These are phyloP conservation scores for Lagenorhynchus albirostris DNA, from an alignment of 2,113 vertebrate genomes.

Conservation along the genomic window DNA sequence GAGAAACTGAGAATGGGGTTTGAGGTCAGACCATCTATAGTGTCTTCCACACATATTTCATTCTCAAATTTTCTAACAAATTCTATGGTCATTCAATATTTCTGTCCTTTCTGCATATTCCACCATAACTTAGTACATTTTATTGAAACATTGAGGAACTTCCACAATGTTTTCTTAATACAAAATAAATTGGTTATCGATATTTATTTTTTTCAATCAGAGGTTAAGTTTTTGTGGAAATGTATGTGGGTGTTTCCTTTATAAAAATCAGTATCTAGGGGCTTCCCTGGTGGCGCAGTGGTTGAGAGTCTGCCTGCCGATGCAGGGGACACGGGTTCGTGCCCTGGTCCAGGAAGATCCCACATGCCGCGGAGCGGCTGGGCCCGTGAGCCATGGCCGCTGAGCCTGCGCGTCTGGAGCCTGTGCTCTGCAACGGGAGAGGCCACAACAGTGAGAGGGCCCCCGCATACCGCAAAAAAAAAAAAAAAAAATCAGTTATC, in stretches of 20 bases:
- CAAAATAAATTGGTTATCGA: neutral
- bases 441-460: too few relatives aligned
- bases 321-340: too few relatives aligned
- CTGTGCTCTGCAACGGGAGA: too few relatives aligned
- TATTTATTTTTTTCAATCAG: neutral
- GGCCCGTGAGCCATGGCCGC: too few relatives aligned
- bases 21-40: neutral
- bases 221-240: neutral
- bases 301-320: too few relatives aligned
- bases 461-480: too few relatives aligned
- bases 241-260: neutral
- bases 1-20: neutral
- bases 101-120: neutral
- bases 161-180: neutral
- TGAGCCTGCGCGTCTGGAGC: too few relatives aligned
- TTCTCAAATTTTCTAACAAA: neutral
- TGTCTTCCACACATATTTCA: neutral
- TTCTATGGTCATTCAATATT: neutral
- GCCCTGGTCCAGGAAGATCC: too few relatives aligned
- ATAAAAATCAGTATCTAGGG: neutral
- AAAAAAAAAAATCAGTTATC: neutral
- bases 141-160: slow-evolving; percentile 2
- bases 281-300: too few relatives aligned
- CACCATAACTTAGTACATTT: neutral
- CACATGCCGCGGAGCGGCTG: too few relatives aligned